Conservation (phyloP, 2,797 vertebrate genomes). For the Anisognathus igniventris region DNA sequence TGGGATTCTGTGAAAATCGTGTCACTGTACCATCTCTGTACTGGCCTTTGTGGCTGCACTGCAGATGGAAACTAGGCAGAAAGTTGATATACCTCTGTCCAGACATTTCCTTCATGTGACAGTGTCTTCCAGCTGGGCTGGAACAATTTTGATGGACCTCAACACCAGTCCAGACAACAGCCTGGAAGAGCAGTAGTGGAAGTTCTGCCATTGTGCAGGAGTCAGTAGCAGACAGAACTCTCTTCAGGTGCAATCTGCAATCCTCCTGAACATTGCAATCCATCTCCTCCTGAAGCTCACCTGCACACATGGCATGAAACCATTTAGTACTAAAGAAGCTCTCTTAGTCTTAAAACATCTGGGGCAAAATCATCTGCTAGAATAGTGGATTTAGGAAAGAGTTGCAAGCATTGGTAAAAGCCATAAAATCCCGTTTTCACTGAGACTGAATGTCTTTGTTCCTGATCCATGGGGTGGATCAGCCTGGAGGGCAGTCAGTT, state of each 20-base stretch:
- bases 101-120: neutral
- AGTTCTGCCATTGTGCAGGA: neutral
- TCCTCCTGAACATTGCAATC: neutral
- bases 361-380: neutral
- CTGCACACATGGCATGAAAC: neutral
- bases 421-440: neutral
- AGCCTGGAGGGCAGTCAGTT: neutral
- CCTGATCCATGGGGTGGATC: neutral
- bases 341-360: neutral
- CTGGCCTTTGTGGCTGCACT: neutral
- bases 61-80: neutral
- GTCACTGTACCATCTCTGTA: accelerated
- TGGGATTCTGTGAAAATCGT: neutral
- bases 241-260: neutral
- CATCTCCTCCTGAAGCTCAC: neutral
- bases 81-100: neutral
- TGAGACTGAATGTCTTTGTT: neutral
- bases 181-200: neutral
- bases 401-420: accelerated
- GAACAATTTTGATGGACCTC: neutral
- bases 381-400: neutral
- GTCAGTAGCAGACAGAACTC: neutral
- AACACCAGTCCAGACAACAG: neutral
- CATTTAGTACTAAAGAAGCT: neutral
- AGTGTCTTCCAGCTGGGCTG: neutral